Conservation (phyloP, 1,140 invertebrate genomes). For the Pseudomyrmex pallidus region DNA sequence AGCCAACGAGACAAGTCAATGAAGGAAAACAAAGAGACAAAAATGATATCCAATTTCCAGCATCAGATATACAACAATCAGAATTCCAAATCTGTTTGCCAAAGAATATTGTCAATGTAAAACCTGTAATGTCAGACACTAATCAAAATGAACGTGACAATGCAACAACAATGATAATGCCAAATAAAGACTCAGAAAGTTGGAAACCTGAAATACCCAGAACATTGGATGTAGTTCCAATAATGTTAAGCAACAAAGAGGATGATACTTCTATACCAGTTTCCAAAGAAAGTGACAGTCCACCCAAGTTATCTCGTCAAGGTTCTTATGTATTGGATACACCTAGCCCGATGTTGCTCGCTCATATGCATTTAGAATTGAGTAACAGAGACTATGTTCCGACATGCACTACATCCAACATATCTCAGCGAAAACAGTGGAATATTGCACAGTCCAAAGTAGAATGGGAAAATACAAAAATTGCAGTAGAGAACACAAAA, state of each 20-base stretch:
- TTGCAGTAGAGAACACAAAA: conserved; percentile 26
- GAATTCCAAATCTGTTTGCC: conserved; percentile 54
- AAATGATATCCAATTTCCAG: conserved; percentile 1
- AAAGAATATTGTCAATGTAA: conserved; percentile 65
- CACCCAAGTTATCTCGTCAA: conserved; percentile 86
- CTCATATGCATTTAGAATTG: conserved; percentile 86
- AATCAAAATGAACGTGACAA: conserved; percentile 77
- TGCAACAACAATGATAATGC: conserved; percentile 65
- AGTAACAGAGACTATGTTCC: conserved; percentile 78
- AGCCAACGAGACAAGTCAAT: not conserved
- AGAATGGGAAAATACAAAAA: conserved; percentile 74
- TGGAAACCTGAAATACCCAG: conserved; percentile 83
- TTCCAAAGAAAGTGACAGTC: conserved; percentile 58
- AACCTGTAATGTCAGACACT: conserved; percentile 69
- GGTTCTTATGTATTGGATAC: conserved; percentile 88
- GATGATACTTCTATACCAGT: conserved; percentile 7
- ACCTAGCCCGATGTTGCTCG: conserved; percentile 87
- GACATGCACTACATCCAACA: conserved; percentile 81
- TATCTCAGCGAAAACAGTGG: conserved; percentile 85
- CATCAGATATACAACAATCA: conserved; percentile 64
- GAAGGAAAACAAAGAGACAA: not conserved
- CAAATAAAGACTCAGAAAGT: conserved; percentile 72
- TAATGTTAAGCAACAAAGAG: conserved; percentile 72
- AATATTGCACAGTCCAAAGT: conserved; percentile 80
- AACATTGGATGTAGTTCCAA: conserved; percentile 81